Evolutionary conservation across 2,797 vertebrate species (phyloP).

Genomic region (Melanotaenia maccullochi): DNA sequence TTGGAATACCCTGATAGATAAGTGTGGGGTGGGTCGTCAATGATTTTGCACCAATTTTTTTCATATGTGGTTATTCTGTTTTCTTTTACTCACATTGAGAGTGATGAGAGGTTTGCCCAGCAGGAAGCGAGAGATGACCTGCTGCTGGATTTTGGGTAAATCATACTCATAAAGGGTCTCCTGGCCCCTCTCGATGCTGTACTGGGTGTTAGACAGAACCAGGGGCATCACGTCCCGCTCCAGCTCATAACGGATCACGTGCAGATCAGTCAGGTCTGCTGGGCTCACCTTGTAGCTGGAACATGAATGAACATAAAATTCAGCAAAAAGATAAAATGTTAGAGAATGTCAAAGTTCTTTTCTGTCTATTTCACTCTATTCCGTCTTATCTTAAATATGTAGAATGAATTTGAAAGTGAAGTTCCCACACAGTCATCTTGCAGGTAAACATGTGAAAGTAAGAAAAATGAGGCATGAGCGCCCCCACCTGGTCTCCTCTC

Average conservation of each 20-base stretch:
- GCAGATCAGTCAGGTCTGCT: slow-evolving; percentile 89
- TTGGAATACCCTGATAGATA: slow-evolving; percentile 89
- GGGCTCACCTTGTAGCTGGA: slow-evolving; percentile 90
- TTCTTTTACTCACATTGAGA: slow-evolving; percentile 80
- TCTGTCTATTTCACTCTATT: neutral
- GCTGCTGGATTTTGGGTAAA: slow-evolving; percentile 91
- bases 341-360: neutral
- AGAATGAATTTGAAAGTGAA: neutral
- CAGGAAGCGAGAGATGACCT: slow-evolving; percentile 89
- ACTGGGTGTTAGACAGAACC: slow-evolving; percentile 93
- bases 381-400: neutral
- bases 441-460: slow-evolving; percentile 10
- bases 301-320: slow-evolving; percentile 12
- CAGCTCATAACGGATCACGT: slow-evolving; percentile 91
- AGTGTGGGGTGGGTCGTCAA: neutral
- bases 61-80: neutral
- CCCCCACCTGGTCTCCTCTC: slow-evolving; percentile 86
- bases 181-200: slow-evolving; percentile 89
- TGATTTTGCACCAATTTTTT: neutral
- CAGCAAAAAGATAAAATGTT: neutral
- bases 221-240: slow-evolving; percentile 91
- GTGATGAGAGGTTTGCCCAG: slow-evolving; percentile 91
- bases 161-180: slow-evolving; percentile 89
- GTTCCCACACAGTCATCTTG: slow-evolving; percentile 1
- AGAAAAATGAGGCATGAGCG: slow-evolving; percentile 56